Evolutionary conservation across 2,888 invertebrate species (phyloP).

Genomic region (Himalopsyche tibetana): DNA sequence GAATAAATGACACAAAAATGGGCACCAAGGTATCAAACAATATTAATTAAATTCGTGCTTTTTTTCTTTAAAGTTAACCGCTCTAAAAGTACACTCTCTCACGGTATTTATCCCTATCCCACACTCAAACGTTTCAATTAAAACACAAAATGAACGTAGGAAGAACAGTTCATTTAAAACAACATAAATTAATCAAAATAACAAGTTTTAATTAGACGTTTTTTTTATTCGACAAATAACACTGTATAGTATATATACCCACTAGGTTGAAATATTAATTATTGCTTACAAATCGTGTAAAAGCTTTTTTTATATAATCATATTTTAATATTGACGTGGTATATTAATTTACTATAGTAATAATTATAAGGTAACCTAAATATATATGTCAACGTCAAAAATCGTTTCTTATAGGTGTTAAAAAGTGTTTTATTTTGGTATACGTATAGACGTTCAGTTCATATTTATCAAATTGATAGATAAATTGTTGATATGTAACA

Average conservation of each 20-base stretch:
- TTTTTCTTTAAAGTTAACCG: slow-evolving; percentile 15
- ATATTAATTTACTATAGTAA: not conserved
- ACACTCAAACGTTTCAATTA: slow-evolving; percentile 32
- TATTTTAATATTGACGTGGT: not conserved
- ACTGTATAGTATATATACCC: not conserved
- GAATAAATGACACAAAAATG: too few species aligned
- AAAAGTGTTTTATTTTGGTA: not conserved
- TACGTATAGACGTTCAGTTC: not conserved
- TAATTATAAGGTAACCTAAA: not conserved
- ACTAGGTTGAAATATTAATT: slow-evolving; percentile 27
- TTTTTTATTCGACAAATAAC: slow-evolving; percentile 12
- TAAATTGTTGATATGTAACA: too few species aligned
- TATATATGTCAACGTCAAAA: slow-evolving; percentile 7
- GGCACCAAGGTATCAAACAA: too few species aligned
- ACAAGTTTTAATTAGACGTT: slow-evolving; percentile 33
- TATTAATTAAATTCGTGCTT: not conserved
- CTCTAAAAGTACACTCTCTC: not conserved
- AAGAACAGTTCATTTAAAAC: slow-evolving; percentile 36
- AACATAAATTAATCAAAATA: slow-evolving; percentile 40
- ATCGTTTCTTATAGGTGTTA: not conserved
- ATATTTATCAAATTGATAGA: too few species aligned
- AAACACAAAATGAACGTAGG: slow-evolving; percentile 23
- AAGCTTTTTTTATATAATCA: slow-evolving; percentile 2
- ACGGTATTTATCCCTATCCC: slow-evolving; percentile 1
- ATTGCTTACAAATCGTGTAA: slow-evolving; percentile 9